Base-by-base conservation (phyloP, 2,797 vertebrate species). In the Coluber constrictor region DNA sequence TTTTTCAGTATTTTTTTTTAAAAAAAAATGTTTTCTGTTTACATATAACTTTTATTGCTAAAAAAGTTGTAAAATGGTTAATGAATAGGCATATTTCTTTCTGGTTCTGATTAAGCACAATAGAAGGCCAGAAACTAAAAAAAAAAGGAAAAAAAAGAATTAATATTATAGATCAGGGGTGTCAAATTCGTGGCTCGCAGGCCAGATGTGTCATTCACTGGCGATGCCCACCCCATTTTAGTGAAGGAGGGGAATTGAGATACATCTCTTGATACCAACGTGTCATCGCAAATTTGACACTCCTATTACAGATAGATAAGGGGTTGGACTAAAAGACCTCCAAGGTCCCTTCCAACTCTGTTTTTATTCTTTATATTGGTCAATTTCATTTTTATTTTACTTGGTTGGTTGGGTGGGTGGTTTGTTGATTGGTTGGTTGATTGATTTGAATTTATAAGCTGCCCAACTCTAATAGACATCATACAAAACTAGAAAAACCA, bases 71-170 rank as follows among this genome's bases (percentile, higher is more conserved):
- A 47, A 86, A 93, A 23, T 92, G 63, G 83, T 95, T 94, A 96
- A 93, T 91, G 87, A 96, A 95, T 59, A 95, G 11, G 79, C 95
- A 51, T 93, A 59, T 60, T 94, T 94, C 23, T 92, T 90, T 94
- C 91, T 94, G 93, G 91, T 96, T 56, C 57, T 90, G 92, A 70
- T 96, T 97, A 96, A 94, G 43, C 70, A 61, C 89, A 96, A 91
- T 43, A 95, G 29, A 54, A 95, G 63, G 57, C 90, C 23, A 91
- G 60, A 61, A 60, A 89, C 59, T 95, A 63, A 60, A 92, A 94
- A 10, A 51, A 51, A 51, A 37, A 2, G 37, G 37, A 37, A 37
- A 47, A 95, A 61, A 11, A 11, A 90, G 29, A 96, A 37, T 29
- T 90, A 61, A 56, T 91, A 90, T 27, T 89, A 94, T n/a, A 27